Evolutionary conservation across 1,140 invertebrate genomes (phyloP).

Genomic region (Tetramorium parvispinum): DNA sequence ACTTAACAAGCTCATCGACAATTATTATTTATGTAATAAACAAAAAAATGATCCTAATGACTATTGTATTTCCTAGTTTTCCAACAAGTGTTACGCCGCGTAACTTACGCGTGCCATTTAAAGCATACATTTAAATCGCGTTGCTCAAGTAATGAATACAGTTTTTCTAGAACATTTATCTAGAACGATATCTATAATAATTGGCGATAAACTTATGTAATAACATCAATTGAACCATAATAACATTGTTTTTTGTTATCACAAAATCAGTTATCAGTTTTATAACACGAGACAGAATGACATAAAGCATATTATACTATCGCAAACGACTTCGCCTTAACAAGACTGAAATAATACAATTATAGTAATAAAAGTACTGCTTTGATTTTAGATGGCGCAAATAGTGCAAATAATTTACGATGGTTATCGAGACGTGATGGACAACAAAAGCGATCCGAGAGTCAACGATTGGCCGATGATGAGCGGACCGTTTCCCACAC

Average conservation of each 20-base stretch:
- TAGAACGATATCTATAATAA: slow-evolving; percentile 26
- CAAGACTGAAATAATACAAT: background rate
- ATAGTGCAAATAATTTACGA: slow-evolving; percentile 84
- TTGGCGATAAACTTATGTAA: background rate
- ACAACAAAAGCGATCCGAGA: slow-evolving; percentile 92
- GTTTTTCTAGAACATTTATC: background rate
- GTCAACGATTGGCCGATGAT: slow-evolving; percentile 94
- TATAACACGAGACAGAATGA: background rate
- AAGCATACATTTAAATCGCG: background rate
- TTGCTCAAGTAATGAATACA: slow-evolving; percentile 28
- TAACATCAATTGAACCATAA: slow-evolving; percentile 13
- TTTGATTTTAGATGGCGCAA: slow-evolving; percentile 84
- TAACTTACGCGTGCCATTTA: background rate
- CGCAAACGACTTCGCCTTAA: background rate
- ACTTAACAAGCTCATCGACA: background rate
- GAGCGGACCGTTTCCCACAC: slow-evolving; percentile 93
- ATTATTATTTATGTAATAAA: background rate
- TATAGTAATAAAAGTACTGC: background rate
- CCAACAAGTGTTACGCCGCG: background rate
- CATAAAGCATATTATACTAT: background rate
- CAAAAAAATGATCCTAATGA: background rate
- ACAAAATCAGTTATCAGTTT: background rate
- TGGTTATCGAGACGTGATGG: slow-evolving; percentile 89
- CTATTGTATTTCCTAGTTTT: slow-evolving; percentile 10
- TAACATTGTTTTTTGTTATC: background rate